These are phyloP conservation scores for Pterocles orientalis DNA, from an alignment of 2,113 vertebrate genomes.

Conservation along the genomic window DNA sequence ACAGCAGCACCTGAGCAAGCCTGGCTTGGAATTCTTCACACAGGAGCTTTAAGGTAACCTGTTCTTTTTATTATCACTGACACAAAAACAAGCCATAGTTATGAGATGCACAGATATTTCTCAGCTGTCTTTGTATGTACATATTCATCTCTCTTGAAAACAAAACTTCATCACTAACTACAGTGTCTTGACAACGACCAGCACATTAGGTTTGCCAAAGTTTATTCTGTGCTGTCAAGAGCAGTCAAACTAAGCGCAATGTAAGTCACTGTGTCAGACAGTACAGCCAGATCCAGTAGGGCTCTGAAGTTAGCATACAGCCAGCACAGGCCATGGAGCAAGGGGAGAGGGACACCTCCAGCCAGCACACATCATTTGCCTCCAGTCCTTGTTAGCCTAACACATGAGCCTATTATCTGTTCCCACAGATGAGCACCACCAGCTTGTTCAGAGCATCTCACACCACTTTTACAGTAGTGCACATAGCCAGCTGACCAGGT, in stretches of 20 bases:
- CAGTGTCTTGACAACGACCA: background rate
- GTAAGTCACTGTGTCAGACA: background rate
- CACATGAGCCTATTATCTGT: background rate
- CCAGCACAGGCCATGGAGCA: background rate
- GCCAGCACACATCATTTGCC: background rate
- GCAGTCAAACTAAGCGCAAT: background rate
- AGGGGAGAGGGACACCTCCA: background rate
- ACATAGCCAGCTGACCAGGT: background rate
- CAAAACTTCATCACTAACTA: background rate
- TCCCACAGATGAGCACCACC: background rate
- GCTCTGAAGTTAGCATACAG: background rate
- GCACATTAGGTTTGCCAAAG: background rate
- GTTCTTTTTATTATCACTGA: background rate
- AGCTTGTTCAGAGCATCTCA: background rate
- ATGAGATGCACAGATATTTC: background rate
- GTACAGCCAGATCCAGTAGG: accelerated
- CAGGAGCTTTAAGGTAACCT: background rate
- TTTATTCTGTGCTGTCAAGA: background rate
- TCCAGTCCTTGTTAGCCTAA: background rate
- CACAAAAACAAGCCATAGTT: background rate
- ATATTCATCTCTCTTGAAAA: background rate
- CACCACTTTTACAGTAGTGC: background rate
- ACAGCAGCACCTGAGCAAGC: background rate
- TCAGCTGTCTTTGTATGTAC: background rate
- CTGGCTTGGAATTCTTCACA: background rate